phyloP scores from a whole-genome alignment of 2,113 vertebrate genomes.

The Equus quagga region DNA sequence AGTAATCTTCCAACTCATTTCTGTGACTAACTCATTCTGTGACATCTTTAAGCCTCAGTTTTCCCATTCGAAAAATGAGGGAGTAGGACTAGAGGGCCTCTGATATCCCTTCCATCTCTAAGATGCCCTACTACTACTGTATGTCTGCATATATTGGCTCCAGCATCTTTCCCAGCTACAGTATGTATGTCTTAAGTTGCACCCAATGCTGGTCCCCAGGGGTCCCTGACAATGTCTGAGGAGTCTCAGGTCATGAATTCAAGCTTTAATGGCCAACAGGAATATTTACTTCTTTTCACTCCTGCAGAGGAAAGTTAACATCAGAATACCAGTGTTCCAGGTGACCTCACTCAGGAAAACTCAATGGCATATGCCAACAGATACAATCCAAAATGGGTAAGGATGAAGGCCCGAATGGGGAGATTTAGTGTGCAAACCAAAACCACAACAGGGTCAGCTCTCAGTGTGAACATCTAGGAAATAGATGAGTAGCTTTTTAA shows the following conservation, averaged over 20 bases:
- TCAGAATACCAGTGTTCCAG: conserved; percentile 1
- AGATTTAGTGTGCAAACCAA: neutral
- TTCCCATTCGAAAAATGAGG: conserved; percentile 27
- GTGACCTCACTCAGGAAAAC: conserved; percentile 34
- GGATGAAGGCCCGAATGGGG: neutral
- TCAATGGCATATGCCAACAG: neutral
- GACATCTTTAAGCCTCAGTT: neutral
- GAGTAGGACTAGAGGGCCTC: neutral
- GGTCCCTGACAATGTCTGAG: neutral
- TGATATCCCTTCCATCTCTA: neutral
- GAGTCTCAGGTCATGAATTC: neutral
- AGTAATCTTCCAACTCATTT: neutral
- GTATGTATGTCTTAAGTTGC: conserved; percentile 10
- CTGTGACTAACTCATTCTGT: conserved; percentile 16
- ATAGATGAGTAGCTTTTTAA: conserved; percentile 47
- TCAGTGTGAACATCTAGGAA: neutral
- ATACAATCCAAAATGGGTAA: neutral
- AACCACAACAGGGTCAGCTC: neutral
- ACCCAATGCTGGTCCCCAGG: neutral
- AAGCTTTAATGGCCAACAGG: neutral
- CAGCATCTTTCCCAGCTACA: neutral
- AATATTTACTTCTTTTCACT: neutral
- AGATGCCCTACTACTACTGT: neutral
- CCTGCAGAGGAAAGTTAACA: neutral
- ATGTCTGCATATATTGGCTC: neutral